A percentile compares a stretch with the other conserved stretches of the same genome.
phyloP scores from a whole-genome alignment of 2,888 invertebrate species.

The Phania funesta region DNA sequence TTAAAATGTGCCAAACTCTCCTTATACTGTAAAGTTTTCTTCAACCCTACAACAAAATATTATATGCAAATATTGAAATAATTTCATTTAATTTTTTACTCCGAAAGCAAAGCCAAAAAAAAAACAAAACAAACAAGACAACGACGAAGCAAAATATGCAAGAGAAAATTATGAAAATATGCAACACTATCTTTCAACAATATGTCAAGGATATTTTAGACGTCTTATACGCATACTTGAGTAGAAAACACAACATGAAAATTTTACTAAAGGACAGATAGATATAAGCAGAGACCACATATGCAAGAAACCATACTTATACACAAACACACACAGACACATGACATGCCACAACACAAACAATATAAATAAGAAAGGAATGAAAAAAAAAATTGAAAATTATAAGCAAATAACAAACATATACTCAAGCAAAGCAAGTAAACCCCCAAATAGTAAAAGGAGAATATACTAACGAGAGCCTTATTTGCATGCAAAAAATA shows the following conservation, averaged over 20 bases:
- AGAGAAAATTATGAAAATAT: constrained; percentile 56
- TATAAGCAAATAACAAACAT: constrained; percentile 49
- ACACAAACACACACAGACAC: not conserved
- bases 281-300: not conserved
- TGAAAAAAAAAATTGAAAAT: constrained; percentile 23
- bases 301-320: not conserved
- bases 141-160: constrained; percentile 11
- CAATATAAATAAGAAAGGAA: no score
- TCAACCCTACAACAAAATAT: not conserved
- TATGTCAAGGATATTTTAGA: constrained; percentile 66
- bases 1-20: not conserved
- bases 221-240: constrained; percentile 43
- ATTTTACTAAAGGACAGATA: constrained; percentile 10
- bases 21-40: not conserved
- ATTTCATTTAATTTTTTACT: not conserved
- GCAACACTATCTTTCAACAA: constrained; percentile 61
- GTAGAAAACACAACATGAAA: constrained; percentile 6
- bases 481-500: constrained; percentile 63
- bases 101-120: not conserved
- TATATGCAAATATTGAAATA: constrained; percentile 10
- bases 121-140: not conserved
- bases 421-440: constrained; percentile 21
- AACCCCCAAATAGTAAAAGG: constrained; percentile 35
- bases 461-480: constrained; percentile 46
- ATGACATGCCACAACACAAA: constrained; percentile 40